Percentiles rank a stretch among this genome's conserved stretches.
Conservation (phyloP, 1,140 invertebrate species). For the Musca domestica region DNA sequence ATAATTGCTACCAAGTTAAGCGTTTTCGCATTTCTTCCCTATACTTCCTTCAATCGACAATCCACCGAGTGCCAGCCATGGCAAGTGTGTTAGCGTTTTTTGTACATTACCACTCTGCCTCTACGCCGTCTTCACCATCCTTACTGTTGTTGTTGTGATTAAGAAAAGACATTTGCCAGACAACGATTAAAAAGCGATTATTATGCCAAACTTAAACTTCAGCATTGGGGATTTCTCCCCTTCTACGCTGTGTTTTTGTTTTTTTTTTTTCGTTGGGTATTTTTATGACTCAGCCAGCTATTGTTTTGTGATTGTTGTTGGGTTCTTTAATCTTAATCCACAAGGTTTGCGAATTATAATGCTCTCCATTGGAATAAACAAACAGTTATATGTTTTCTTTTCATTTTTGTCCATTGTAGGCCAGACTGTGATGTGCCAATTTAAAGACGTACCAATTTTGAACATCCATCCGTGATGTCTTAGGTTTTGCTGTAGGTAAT, state of each 20-base stretch:
- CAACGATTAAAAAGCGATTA: conserved; percentile 27
- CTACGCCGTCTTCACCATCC: too few species aligned
- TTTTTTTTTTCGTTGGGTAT: too few species aligned
- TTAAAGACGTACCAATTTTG: too few species aligned
- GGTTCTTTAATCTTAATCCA: background rate
- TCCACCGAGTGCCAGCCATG: background rate
- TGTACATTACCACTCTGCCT: too few species aligned
- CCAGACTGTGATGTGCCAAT: too few species aligned
- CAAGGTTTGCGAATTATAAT: conserved; percentile 1
- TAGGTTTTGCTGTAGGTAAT: too few species aligned
- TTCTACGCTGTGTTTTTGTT: background rate
- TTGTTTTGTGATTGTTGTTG: too few species aligned
- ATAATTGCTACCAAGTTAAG: conserved; percentile 18
- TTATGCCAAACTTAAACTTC: conserved; percentile 15
- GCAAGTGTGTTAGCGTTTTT: too few species aligned
- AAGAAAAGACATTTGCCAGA: conserved; percentile 16
- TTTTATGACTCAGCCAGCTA: too few species aligned
- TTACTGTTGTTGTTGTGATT: background rate
- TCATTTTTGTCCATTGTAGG: too few species aligned
- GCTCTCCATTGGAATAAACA: background rate
- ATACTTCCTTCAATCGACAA: background rate
- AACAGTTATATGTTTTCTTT: too few species aligned
- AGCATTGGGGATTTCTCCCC: background rate
- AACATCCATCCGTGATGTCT: too few species aligned
- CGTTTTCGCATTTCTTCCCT: conserved; percentile 1